These are phyloP conservation scores for Ispidina picta DNA, from an alignment of 2,797 vertebrate species.

Conservation along the genomic window DNA sequence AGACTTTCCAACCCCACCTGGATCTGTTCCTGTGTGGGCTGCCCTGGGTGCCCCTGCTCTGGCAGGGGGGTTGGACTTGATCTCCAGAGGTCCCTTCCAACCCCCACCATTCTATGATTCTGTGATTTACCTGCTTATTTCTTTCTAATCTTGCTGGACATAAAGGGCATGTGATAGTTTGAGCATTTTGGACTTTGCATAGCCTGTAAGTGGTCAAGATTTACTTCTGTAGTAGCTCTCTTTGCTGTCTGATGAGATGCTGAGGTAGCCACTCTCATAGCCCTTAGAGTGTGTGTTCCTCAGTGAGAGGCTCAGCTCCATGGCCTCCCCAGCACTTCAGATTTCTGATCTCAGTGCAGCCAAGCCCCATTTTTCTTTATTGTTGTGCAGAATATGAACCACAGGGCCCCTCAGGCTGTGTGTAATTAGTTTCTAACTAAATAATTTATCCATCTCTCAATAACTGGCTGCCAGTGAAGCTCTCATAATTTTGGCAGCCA, in stretches of 20 bases:
- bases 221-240: neutral
- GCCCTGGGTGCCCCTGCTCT: too few relatives aligned
- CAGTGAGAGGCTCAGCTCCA: neutral
- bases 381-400: neutral
- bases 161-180: neutral
- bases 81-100: too few relatives aligned
- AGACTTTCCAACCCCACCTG: too few relatives aligned
- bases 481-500: slow-evolving; percentile 37
- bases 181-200: neutral
- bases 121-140: neutral
- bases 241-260: neutral
- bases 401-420: neutral
- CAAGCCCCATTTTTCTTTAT: slow-evolving; percentile 13
- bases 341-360: neutral
- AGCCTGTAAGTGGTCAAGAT: neutral
- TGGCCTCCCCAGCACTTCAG: neutral
- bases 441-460: slow-evolving; percentile 58
- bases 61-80: too few relatives aligned
- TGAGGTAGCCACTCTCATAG: neutral
- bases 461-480: slow-evolving; percentile 43
- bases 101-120: too few relatives aligned
- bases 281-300: neutral
- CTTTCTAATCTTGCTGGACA: neutral
- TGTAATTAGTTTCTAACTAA: slow-evolving; percentile 57
- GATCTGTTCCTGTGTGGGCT: too few relatives aligned